A percentile compares a stretch with the other conserved stretches of the same genome.
Evolutionary conservation across 2,797 vertebrate species (phyloP).

Genomic region (Neosilurus mollespiculum): DNA sequence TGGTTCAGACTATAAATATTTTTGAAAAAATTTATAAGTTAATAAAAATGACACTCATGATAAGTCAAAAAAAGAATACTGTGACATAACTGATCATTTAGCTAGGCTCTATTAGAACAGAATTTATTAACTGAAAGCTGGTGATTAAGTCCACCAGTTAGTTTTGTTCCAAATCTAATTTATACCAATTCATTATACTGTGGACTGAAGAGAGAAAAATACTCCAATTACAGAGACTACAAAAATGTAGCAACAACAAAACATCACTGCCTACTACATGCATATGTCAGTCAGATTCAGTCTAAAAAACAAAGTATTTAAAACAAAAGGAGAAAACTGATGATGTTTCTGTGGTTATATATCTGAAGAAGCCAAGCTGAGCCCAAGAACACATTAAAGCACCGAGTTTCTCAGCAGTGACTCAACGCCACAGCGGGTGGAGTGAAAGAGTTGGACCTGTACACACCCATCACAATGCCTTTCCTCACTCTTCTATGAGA

Average conservation of each 20-base stretch:
- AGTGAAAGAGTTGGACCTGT: neutral
- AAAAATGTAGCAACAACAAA: neutral
- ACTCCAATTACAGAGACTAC: neutral
- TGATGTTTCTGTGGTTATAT: neutral
- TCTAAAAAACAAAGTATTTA: neutral
- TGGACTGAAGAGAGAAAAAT: too few relatives aligned
- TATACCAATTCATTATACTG: neutral
- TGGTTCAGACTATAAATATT: too few relatives aligned
- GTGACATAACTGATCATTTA: neutral
- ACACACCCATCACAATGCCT: slow-evolving; percentile 26
- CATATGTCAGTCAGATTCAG: neutral
- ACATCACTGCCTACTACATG: neutral
- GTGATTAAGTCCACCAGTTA: neutral
- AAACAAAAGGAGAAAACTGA: neutral
- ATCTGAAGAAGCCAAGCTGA: neutral
- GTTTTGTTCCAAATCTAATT: neutral
- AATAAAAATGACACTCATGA: too few relatives aligned
- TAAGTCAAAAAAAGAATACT: neutral
- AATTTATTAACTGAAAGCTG: neutral
- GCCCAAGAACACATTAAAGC: slow-evolving; percentile 1
- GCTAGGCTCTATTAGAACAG: neutral
- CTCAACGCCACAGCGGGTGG: neutral
- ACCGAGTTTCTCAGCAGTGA: neutral
- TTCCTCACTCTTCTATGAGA: neutral
- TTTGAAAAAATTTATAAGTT: too few relatives aligned